Conservation (phyloP, 2,113 vertebrate genomes). For the Misgurnus anguillicaudatus region DNA sequence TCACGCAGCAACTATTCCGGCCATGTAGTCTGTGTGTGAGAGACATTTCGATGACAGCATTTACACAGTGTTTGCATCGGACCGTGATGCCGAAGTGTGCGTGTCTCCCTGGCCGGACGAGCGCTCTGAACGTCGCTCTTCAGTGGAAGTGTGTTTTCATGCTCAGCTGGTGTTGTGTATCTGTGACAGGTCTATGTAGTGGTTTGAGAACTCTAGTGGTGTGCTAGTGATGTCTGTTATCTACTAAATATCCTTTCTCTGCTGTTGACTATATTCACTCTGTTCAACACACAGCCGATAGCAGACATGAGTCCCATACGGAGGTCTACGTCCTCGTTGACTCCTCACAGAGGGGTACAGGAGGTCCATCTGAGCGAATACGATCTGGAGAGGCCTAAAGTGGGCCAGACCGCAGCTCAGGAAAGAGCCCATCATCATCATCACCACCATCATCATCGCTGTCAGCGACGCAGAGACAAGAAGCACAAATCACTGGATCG, state of each 20-base stretch:
- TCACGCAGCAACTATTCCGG: constrained; percentile 37
- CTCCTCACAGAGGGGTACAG: constrained; percentile 77
- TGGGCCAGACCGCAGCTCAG: constrained; percentile 45
- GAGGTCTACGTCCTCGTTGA: constrained; percentile 88
- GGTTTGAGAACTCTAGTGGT: constrained; percentile 14
- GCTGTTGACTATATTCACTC: not conserved
- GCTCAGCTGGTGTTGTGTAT: constrained; percentile 33
- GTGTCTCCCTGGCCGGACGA: constrained; percentile 22
- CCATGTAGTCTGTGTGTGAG: constrained; percentile 23
- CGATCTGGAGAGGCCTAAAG: constrained; percentile 71
- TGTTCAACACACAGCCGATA: constrained; percentile 76
- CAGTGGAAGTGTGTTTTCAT: constrained; percentile 37
- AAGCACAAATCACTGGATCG: constrained; percentile 88
- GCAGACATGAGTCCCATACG: constrained; percentile 90
- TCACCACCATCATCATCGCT: constrained; percentile 87
- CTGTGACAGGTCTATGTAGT: constrained; percentile 20
- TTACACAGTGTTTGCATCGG: constrained; percentile 47
- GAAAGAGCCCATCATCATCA: constrained; percentile 78
- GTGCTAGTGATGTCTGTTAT: not conserved
- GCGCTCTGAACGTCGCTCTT: constrained; percentile 13
- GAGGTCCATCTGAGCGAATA: constrained; percentile 79
- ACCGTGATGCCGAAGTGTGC: constrained; percentile 1
- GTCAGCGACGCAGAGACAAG: constrained; percentile 86
- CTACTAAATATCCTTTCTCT: not conserved
- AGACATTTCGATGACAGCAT: constrained; percentile 42